Percentiles rank a stretch among this genome's conserved stretches.
Evolutionary conservation across 2,797 vertebrate species (phyloP).

Genomic region (Podargus strigoides): DNA sequence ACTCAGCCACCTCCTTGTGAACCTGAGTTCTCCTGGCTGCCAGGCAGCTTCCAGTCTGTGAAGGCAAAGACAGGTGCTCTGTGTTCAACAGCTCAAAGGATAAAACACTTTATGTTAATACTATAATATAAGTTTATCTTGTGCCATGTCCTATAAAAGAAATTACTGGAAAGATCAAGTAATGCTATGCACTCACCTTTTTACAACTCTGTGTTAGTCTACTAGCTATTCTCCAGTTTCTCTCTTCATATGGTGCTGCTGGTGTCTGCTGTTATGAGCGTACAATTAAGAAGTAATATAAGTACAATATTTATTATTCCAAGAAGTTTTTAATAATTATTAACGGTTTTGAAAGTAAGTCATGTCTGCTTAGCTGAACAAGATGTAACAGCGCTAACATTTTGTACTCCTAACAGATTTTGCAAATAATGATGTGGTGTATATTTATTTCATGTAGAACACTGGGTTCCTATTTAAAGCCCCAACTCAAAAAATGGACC

Average conservation of each 20-base stretch:
- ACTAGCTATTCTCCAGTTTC: neutral
- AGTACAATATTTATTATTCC: slow-evolving; percentile 67
- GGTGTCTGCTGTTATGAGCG: neutral
- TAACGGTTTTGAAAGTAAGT: slow-evolving; percentile 62
- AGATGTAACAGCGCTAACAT: slow-evolving; percentile 68
- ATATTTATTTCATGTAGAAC: slow-evolving; percentile 60
- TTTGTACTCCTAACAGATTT: slow-evolving; percentile 61
- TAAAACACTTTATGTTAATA: neutral
- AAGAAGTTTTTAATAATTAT: slow-evolving; percentile 63
- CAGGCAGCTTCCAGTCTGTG: neutral
- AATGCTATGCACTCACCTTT: neutral
- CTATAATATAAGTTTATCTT: neutral
- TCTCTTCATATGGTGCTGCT: slow-evolving; percentile 28
- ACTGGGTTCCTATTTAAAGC: slow-evolving; percentile 42
- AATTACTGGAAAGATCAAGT: neutral
- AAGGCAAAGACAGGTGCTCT: neutral
- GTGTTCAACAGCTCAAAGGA: neutral
- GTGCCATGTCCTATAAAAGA: neutral
- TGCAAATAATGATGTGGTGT: slow-evolving; percentile 21
- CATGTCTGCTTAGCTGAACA: slow-evolving; percentile 66
- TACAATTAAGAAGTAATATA: slow-evolving; percentile 58
- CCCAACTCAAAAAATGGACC: neutral
- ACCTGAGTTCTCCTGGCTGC: neutral
- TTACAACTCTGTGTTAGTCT: neutral
- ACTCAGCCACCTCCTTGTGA: neutral